Evolutionary conservation across 2,113 vertebrate species (phyloP), one percentile per base, ranked within the genome.

Genomic region (Amblyopsis rosae): DNA sequence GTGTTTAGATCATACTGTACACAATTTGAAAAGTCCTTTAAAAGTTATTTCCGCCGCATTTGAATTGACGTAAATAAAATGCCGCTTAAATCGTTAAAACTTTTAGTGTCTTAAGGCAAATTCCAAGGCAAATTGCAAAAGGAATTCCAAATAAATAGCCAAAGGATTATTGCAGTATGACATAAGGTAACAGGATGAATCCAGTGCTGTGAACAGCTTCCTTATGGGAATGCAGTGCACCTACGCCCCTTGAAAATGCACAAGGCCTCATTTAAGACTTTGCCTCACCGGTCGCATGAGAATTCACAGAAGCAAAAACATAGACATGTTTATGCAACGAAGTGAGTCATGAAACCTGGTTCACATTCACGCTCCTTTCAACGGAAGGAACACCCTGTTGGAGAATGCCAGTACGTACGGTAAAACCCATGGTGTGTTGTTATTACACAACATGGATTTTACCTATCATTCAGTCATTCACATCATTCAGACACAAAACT

Each of bases 261-360:
- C n/a, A 65, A 61, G 26, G 72, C 63, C 72, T 72, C 7, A 45
- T 67, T 62, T 82, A 67, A 63, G 68, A 72, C 72, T 67, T 74
- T 61, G 73, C 66, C 46, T 56, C 69, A 82, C 67, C 65, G 70
- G 53, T 65, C 75, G 62, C 32, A 74, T 59, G 32, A 76, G 62
- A 69, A 62, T 69, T 71, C 56, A 72, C 13, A 56, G 45, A 50
- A 58, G 62, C 9, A 66, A 65, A 65, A 68, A 70, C 50, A n/a
- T 57, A 32, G 41, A 69, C 48, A n/a, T 59, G 77, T 62, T 80
- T 73, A 66, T 82, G 49, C 65, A 79, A 72, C 83, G 61, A 32
- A 62, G n/a, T 46, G 11, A 73, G 70, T 75, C 65, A 47, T 60
- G 75, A 19, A 51, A 59, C 58, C 75, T 47, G 55, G 62, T 53